phyloP scores from a whole-genome alignment of 2,797 vertebrate species.

The Argyrosomus regius region DNA sequence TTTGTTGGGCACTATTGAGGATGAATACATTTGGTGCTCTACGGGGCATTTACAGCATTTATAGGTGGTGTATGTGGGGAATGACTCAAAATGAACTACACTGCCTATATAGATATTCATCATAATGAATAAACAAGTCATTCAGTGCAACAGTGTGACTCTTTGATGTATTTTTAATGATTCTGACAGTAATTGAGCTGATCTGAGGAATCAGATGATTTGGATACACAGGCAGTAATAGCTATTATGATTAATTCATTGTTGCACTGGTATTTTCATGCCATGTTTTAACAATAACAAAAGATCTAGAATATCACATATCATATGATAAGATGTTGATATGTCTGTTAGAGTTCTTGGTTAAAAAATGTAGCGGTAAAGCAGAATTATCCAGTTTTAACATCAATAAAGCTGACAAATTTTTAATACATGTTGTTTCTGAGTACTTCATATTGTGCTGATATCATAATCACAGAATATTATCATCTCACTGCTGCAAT shows the following conservation, averaged over 20 bases:
- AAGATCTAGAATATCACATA: background rate
- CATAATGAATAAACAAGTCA: slow-evolving; percentile 18
- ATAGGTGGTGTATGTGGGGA: slow-evolving; percentile 12
- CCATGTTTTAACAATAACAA: background rate
- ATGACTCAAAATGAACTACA: slow-evolving; percentile 22
- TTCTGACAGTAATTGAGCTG: background rate
- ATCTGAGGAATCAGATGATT: background rate
- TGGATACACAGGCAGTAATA: background rate
- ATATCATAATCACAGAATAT: background rate
- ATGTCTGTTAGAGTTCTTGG: background rate
- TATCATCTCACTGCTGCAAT: background rate
- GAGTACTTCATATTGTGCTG: background rate
- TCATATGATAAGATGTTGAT: background rate
- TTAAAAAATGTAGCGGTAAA: background rate
- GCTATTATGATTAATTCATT: background rate
- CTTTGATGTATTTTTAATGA: slow-evolving; percentile 13
- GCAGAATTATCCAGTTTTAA: background rate
- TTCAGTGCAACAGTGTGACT: background rate
- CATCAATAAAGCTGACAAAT: background rate
- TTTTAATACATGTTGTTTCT: background rate
- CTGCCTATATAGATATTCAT: background rate
- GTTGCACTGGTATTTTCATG: background rate
- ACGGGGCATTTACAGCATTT: slow-evolving; percentile 32
- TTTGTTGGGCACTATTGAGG: background rate
- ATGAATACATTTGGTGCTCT: background rate